phyloP scores from a whole-genome alignment of 1,140 invertebrate species.

The Stegodyphus mimosarum region DNA sequence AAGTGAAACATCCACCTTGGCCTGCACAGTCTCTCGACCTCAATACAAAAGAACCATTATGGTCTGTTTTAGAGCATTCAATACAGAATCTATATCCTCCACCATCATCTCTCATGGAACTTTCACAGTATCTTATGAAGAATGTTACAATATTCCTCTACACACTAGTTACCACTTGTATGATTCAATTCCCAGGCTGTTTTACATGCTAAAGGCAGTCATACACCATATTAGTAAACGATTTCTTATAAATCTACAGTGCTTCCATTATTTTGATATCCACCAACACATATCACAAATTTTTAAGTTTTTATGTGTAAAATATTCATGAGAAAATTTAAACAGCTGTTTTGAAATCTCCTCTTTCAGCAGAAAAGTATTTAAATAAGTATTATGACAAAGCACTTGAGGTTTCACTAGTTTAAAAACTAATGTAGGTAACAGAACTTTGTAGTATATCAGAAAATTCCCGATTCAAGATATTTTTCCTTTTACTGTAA shows the following conservation, averaged over 20 bases:
- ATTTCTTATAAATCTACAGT: neutral
- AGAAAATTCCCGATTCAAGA: too few relatives aligned
- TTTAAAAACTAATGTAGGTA: too few relatives aligned
- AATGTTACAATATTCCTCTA: neutral
- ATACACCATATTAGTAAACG: neutral
- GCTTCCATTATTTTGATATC: neutral
- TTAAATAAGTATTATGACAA: too few relatives aligned
- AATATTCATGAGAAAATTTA: too few relatives aligned
- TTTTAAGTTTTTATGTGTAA: too few relatives aligned
- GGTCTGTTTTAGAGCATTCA: neutral
- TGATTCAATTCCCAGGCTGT: neutral
- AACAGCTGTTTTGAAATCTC: too few relatives aligned
- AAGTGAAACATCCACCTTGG: neutral
- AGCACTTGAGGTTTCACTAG: too few relatives aligned
- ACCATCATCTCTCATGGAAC: neutral
- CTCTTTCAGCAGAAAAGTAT: too few relatives aligned
- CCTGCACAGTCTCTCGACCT: neutral
- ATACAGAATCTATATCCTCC: neutral
- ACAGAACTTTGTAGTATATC: too few relatives aligned
- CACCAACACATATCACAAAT: neutral
- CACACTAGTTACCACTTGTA: neutral
- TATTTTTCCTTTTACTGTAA: too few relatives aligned
- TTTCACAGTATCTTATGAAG: neutral
- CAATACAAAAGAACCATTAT: neutral
- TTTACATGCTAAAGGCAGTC: neutral